Evolutionary conservation across 2,888 invertebrate species (phyloP).

Genomic region (Machimus atricapillus): DNA sequence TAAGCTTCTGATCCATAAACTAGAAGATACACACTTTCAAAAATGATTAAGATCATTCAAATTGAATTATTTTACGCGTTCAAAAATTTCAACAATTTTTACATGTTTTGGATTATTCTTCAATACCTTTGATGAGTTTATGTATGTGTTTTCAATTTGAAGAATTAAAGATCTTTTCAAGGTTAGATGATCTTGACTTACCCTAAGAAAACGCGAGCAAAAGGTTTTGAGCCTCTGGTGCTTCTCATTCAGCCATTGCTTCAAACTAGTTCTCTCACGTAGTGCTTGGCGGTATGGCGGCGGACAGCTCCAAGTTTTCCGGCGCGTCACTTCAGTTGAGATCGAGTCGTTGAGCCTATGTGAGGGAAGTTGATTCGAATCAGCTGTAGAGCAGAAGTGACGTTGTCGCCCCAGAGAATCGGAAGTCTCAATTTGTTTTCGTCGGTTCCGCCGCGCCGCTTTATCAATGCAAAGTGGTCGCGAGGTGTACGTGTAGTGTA

Average conservation of each 20-base stretch:
- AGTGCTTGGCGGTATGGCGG: background rate
- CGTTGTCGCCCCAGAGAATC: background rate
- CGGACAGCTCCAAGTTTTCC: background rate
- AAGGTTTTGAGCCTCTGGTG: background rate
- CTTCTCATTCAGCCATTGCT: background rate
- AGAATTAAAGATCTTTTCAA: too few species aligned
- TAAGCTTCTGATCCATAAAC: too few species aligned
- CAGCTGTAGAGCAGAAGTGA: background rate
- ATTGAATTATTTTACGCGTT: too few species aligned
- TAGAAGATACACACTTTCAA: too few species aligned
- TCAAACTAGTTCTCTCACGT: background rate
- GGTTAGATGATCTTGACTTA: background rate
- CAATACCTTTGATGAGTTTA: too few species aligned
- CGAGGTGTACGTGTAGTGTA: background rate
- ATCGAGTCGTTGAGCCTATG: background rate
- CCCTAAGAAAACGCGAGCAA: background rate
- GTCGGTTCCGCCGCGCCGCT: background rate
- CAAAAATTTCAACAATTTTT: too few species aligned
- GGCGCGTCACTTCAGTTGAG: background rate
- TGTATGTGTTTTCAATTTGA: too few species aligned
- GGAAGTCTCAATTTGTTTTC: background rate
- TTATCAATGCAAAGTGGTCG: conserved; percentile 21
- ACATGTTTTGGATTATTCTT: too few species aligned
- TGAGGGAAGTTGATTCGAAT: background rate
- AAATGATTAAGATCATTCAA: too few species aligned